Percentiles rank a stretch among this genome's conserved stretches.
These are phyloP conservation scores for Mionectes macconnelli DNA, from an alignment of 2,113 vertebrate species.

Conservation along the genomic window DNA sequence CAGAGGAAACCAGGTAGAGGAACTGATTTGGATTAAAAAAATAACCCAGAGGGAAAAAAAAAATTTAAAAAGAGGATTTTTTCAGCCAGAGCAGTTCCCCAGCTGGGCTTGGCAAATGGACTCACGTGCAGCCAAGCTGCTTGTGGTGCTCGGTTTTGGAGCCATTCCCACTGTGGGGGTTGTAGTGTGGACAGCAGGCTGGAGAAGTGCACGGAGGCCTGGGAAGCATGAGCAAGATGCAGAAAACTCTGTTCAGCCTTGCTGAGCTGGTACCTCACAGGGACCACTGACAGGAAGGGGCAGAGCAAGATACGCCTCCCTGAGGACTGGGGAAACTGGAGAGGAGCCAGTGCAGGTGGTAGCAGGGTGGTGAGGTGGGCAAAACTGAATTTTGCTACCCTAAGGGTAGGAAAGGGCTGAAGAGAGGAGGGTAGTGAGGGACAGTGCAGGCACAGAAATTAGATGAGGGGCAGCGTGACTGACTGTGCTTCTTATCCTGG, in stretches of 20 bases:
- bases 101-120: fast-evolving
- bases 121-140: background rate
- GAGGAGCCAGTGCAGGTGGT: background rate
- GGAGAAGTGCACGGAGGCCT: background rate
- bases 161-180: background rate
- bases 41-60: background rate
- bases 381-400: background rate
- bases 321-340: background rate
- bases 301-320: background rate
- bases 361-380: background rate
- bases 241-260: background rate
- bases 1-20: background rate
- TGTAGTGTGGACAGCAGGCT: background rate
- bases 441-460: background rate
- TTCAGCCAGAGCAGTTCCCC: background rate
- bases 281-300: fast-evolving
- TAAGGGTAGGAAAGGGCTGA: background rate
- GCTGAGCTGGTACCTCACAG: background rate
- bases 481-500: background rate
- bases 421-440: background rate
- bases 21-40: conserved; percentile 3
- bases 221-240: background rate
- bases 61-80: background rate
- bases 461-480: background rate
- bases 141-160: background rate